Percentiles rank a stretch among this genome's conserved stretches.
These are phyloP conservation scores for Drosophila nebulosa DNA, from an alignment of 1,140 invertebrate species.

Conservation along the genomic window DNA sequence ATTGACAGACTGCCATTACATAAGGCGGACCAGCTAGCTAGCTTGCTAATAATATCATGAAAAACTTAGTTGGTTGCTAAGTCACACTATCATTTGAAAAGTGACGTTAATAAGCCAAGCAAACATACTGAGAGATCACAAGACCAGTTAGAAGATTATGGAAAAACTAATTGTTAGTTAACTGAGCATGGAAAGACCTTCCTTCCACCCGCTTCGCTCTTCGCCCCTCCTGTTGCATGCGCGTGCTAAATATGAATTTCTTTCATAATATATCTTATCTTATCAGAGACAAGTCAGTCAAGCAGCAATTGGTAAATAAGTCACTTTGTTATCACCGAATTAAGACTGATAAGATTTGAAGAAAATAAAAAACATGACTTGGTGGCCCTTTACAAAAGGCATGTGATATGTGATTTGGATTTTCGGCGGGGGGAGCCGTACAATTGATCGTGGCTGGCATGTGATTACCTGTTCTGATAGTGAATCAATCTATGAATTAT, in stretches of 20 bases:
- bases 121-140: conserved; percentile 52
- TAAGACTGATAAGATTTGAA: conserved; percentile 27
- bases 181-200: neutral
- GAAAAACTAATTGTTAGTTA: conserved; percentile 54
- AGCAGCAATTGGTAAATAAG: conserved; percentile 73
- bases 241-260: conserved; percentile 44
- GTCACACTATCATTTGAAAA: conserved; percentile 13
- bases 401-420: conserved; percentile 47
- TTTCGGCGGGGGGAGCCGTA: conserved; percentile 3
- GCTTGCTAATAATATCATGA: neutral
- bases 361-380: neutral
- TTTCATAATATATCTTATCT: conserved; percentile 45
- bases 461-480: conserved; percentile 48
- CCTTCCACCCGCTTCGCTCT: neutral
- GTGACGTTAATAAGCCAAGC: conserved; percentile 43
- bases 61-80: conserved; percentile 41
- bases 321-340: conserved; percentile 52
- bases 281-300: conserved; percentile 46
- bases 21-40: conserved; percentile 16
- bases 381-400: conserved; percentile 14
- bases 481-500: neutral
- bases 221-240: conserved; percentile 9
- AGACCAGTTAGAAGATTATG: conserved; percentile 50
- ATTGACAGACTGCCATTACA: conserved; percentile 52
- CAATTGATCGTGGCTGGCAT: conserved; percentile 68